Conservation (phyloP, 1,140 invertebrate species). For the Trichogramma pretiosum region DNA sequence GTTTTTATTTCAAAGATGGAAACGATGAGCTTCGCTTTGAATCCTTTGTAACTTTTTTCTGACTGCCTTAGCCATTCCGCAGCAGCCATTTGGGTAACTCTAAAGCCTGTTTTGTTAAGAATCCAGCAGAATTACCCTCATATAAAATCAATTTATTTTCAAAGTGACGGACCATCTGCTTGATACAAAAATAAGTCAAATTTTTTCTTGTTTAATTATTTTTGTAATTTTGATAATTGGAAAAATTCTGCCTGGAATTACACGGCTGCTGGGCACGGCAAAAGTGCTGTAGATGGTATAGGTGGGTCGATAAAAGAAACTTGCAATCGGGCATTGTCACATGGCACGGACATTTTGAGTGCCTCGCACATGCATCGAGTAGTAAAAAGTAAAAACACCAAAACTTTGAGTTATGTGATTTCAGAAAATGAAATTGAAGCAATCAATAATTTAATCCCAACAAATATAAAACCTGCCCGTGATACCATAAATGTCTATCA, state of each 20-base stretch:
- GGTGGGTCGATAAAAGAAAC: constrained; percentile 37
- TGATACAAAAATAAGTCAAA: constrained; percentile 24
- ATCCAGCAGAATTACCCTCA: constrained; percentile 11
- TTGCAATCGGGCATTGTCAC: constrained; percentile 29
- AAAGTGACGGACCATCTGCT: constrained; percentile 21
- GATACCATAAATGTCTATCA: no score
- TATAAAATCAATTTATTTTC: constrained; percentile 19
- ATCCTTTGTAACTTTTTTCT: constrained; percentile 33
- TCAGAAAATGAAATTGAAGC: constrained; percentile 7
- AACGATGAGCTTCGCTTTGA: constrained; percentile 18
- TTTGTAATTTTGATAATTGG: constrained; percentile 1
- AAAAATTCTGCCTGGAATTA: constrained; percentile 25
- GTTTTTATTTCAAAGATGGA: constrained; percentile 21
- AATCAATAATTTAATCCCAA: no score
- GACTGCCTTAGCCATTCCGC: constrained; percentile 30
- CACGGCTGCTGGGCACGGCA: constrained; percentile 40
- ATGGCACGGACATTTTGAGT: constrained; percentile 28
- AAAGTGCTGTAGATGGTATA: constrained; percentile 40
- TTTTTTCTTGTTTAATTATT: constrained; percentile 17
- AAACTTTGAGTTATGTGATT: constrained; percentile 16
- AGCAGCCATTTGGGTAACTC: constrained; percentile 30
- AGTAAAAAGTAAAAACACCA: constrained; percentile 8
- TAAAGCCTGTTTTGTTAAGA: constrained; percentile 26
- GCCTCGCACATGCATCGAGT: constrained; percentile 10
- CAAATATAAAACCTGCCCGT: no score